phyloP scores from a whole-genome alignment of 1,140 invertebrate species.

The Calephelis virginiensis region DNA sequence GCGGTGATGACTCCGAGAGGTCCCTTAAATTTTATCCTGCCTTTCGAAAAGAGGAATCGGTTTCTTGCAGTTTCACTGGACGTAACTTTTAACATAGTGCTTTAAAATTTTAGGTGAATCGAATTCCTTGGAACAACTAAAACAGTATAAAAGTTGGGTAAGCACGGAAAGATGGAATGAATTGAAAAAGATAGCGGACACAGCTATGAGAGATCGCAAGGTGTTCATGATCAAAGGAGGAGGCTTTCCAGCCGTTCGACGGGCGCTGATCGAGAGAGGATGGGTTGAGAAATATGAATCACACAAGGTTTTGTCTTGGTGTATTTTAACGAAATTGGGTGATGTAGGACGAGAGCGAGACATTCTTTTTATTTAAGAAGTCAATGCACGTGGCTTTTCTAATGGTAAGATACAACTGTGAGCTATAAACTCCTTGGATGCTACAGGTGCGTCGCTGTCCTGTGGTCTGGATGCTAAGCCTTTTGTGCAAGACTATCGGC shows the following conservation, averaged over 20 bases:
- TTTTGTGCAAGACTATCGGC: no score
- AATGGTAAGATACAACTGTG: no score
- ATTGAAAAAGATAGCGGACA: slow-evolving; percentile 71
- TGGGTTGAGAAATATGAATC: slow-evolving; percentile 84
- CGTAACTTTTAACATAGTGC: no score
- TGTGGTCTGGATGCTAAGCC: no score
- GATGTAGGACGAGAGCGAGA: not conserved
- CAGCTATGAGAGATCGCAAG: slow-evolving; percentile 70
- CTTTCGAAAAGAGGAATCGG: no score
- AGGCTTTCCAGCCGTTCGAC: slow-evolving; percentile 76
- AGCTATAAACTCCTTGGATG: no score
- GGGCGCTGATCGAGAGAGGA: slow-evolving; percentile 79
- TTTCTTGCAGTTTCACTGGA: no score
- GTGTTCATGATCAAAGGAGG: slow-evolving; percentile 77
- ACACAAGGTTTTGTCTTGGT: slow-evolving; percentile 59
- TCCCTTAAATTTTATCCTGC: no score
- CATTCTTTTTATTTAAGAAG: not conserved
- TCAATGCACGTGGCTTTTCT: no score
- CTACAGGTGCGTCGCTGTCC: no score
- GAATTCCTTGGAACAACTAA: slow-evolving; percentile 63
- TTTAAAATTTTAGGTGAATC: slow-evolving; percentile 35
- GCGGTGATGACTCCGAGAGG: no score
- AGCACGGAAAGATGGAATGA: slow-evolving; percentile 74
- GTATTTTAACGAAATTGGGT: not conserved
- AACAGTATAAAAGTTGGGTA: slow-evolving; percentile 70